A percentile compares a stretch with the other conserved stretches of the same genome.
Evolutionary conservation across 1,140 invertebrate species (phyloP).

Genomic region (Drosophila sproati): DNA sequence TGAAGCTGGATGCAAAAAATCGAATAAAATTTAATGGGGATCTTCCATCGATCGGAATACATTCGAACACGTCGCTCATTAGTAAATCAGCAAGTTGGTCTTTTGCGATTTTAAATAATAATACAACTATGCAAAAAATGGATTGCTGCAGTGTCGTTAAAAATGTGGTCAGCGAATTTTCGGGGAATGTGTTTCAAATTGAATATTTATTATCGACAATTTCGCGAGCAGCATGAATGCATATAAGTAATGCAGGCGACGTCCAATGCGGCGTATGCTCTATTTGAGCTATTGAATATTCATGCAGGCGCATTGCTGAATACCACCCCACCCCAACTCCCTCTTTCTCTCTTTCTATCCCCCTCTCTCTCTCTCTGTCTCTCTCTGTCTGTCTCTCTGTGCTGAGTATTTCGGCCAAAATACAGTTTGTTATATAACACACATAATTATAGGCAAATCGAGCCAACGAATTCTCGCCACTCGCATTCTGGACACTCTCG

Average conservation of each 20-base stretch:
- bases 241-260: slow-evolving; percentile 44
- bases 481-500: slow-evolving; percentile 18
- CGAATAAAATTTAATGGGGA: slow-evolving; percentile 61
- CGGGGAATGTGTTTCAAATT: slow-evolving; percentile 61
- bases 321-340: background rate
- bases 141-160: slow-evolving; percentile 14
- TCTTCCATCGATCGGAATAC: slow-evolving; percentile 14
- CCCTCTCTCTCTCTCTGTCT: background rate
- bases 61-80: slow-evolving; percentile 66
- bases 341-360: background rate
- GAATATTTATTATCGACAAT: slow-evolving; percentile 81
- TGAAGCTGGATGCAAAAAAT: slow-evolving; percentile 14
- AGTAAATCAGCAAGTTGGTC: slow-evolving; percentile 57
- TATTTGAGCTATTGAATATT: slow-evolving; percentile 82
- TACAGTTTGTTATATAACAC: slow-evolving; percentile 83
- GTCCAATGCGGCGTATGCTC: slow-evolving; percentile 71
- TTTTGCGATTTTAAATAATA: slow-evolving; percentile 55
- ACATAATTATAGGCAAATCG: slow-evolving; percentile 83
- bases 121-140: slow-evolving; percentile 26
- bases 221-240: slow-evolving; percentile 34
- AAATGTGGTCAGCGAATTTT: slow-evolving; percentile 5
- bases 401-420: slow-evolving; percentile 68
- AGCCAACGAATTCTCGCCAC: slow-evolving; percentile 80
- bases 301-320: slow-evolving; percentile 59
- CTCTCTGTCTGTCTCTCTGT: background rate